Percentiles rank a stretch among this genome's conserved stretches.
These are phyloP conservation scores for Petrosia ficiformis DNA, from an alignment of 37 sponge, comb jelly and placozoan species.

Conservation along the genomic window DNA sequence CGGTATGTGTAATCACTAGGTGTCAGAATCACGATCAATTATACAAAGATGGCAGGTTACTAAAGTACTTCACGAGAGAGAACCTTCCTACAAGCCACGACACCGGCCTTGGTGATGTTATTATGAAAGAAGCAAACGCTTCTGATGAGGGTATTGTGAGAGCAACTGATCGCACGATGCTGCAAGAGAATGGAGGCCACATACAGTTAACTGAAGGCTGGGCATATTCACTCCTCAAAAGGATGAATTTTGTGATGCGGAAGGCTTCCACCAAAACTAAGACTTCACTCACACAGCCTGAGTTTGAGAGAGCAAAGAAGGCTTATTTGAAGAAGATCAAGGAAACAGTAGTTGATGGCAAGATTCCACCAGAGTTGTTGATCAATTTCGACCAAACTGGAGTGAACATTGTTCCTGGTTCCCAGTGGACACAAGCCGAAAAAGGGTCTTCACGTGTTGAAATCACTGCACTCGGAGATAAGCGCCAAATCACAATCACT, in stretches of 20 bases:
- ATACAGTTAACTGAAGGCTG: not conserved
- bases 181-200: constrained; percentile 24
- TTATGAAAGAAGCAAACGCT: too few relatives aligned
- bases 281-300: not conserved
- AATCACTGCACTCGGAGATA: constrained; percentile 18
- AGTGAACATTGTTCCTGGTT: not conserved
- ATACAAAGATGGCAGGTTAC: too few relatives aligned
- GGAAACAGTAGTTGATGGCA: not conserved
- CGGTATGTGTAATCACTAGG: too few relatives aligned
- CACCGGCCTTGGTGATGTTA: too few relatives aligned
- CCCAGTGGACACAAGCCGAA: constrained; percentile 6
- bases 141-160: constrained; percentile 23
- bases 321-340: constrained; percentile 10
- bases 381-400: constrained; percentile 12
- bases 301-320: constrained; percentile 21
- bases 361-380: constrained; percentile 17
- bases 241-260: constrained; percentile 17
- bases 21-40: too few relatives aligned
- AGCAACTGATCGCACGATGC: constrained; percentile 34
- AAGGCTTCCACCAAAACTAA: not conserved
- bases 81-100: too few relatives aligned
- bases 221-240: not conserved
- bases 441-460: constrained; percentile 10
- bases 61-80: too few relatives aligned
- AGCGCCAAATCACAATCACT: constrained; percentile 24